These are phyloP conservation scores for Zootoca vivipara DNA, from an alignment of 2,113 vertebrate genomes.

Conservation along the genomic window DNA sequence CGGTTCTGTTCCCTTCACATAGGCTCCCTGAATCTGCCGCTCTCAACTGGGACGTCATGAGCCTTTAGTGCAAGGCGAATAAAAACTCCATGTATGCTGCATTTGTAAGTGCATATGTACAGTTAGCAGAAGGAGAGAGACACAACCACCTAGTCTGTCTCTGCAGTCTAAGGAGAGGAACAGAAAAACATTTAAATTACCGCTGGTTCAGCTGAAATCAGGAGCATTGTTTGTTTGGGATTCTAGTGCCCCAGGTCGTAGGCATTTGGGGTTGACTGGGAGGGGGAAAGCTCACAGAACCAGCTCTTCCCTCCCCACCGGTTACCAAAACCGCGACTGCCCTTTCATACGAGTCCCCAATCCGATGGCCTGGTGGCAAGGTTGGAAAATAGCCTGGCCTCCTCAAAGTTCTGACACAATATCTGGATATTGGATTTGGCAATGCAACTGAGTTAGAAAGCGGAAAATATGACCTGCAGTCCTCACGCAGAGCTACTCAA, in stretches of 20 bases:
- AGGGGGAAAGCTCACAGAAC: neutral
- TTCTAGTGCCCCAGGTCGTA: neutral
- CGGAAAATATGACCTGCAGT: neutral
- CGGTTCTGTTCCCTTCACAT: neutral
- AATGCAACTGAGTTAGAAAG: neutral
- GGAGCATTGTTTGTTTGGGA: neutral
- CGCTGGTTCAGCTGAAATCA: neutral
- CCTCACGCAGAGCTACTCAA: no score
- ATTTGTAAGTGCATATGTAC: neutral
- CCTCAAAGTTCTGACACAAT: neutral
- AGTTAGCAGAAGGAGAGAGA: neutral
- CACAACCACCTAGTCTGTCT: neutral
- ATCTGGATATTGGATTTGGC: neutral
- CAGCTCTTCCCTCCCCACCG: neutral
- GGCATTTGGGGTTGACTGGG: neutral
- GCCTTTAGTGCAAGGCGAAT: neutral
- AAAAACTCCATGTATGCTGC: neutral
- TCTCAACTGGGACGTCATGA: neutral
- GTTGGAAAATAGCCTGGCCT: neutral
- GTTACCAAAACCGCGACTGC: neutral
- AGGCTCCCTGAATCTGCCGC: neutral
- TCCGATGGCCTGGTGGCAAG: fast-evolving
- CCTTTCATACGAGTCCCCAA: neutral
- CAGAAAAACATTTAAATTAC: neutral
- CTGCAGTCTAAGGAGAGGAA: no score